Conservation (phyloP, 2,113 vertebrate species). For the Capra hircus region DNA sequence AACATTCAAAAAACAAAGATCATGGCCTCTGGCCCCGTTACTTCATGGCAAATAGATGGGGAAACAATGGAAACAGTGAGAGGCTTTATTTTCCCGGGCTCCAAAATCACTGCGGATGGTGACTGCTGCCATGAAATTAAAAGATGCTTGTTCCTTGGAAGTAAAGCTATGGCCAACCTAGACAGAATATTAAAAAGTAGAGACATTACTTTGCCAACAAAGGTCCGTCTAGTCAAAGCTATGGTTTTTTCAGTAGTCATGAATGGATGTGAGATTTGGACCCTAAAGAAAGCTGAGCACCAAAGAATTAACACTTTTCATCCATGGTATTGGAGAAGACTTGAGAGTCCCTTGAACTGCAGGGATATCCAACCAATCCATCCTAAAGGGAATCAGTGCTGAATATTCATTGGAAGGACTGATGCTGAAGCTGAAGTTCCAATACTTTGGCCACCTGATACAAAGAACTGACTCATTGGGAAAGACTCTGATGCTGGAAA, state of each 20-base stretch:
- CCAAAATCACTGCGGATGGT: neutral
- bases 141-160: neutral
- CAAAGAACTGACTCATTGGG: neutral
- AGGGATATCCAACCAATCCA: neutral
- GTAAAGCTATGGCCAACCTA: neutral
- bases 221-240: fast-evolving
- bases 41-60: neutral
- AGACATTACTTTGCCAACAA: neutral
- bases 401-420: neutral
- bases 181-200: neutral
- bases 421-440: neutral
- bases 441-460: neutral
- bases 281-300: neutral
- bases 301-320: neutral
- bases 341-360: neutral
- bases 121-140: neutral
- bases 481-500: neutral
- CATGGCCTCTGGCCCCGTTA: neutral
- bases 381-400: neutral
- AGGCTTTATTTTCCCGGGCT: neutral
- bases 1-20: neutral
- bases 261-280: neutral
- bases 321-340: fast-evolving
- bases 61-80: neutral
- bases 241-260: neutral